Conservation (phyloP, 2,113 vertebrate genomes). For the Circaetus gallicus region DNA sequence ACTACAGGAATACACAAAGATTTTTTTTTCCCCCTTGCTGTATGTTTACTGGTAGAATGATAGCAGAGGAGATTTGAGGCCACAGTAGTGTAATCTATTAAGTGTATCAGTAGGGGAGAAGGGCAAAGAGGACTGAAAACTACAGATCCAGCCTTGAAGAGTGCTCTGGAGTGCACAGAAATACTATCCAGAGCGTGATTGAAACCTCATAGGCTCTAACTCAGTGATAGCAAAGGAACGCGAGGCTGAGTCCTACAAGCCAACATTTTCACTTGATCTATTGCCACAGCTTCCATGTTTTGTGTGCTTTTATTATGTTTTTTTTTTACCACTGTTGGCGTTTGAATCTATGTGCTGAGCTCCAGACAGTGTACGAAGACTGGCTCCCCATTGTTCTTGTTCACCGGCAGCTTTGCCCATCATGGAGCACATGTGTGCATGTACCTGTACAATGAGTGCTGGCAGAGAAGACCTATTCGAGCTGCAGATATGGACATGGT, state of each 20-base stretch:
- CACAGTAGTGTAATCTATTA: not conserved
- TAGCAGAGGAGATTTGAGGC: constrained; percentile 1
- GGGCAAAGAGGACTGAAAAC: not conserved
- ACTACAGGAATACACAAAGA: not conserved
- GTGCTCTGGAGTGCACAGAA: not conserved
- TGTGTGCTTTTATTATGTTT: not conserved
- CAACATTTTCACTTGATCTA: not conserved
- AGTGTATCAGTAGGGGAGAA: not conserved
- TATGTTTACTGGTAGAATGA: not conserved
- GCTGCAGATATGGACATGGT: not conserved
- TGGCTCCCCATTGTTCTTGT: not conserved
- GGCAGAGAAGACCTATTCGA: not conserved
- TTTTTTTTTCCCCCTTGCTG: not conserved
- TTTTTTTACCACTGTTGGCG: not conserved
- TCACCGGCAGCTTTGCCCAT: not conserved
- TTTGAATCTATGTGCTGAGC: not conserved
- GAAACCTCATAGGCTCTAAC: not conserved
- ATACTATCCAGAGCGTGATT: not conserved
- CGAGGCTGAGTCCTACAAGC: not conserved
- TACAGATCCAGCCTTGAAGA: not conserved
- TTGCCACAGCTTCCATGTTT: not conserved
- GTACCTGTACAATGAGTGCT: not conserved
- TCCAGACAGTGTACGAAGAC: not conserved
- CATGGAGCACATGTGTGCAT: rapidly evolving
- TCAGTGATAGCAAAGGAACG: not conserved